A percentile compares a stretch with the other conserved stretches of the same genome.
Conservation (phyloP, 2,888 invertebrate species). For the Dryomyza anilis region DNA sequence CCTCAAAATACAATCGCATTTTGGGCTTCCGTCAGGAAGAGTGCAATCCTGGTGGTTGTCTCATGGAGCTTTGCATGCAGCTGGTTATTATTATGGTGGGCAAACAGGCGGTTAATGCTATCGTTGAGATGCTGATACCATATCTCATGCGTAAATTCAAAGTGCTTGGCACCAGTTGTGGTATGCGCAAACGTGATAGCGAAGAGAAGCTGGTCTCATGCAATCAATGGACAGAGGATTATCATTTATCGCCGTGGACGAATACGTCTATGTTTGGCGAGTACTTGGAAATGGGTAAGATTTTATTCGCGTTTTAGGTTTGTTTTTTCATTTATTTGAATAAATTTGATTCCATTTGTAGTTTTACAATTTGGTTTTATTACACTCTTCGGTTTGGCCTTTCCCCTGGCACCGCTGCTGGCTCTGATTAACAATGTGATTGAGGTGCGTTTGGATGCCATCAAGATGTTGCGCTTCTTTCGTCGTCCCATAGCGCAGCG, state of each 20-base stretch:
- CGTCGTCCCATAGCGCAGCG: slow-evolving; percentile 76
- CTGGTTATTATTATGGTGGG: slow-evolving; percentile 85
- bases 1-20: slow-evolving; percentile 75
- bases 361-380: slow-evolving; percentile 87
- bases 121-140: slow-evolving; percentile 79
- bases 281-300: slow-evolving; percentile 83
- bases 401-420: slow-evolving; percentile 82
- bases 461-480: slow-evolving; percentile 77
- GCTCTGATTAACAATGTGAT: slow-evolving; percentile 82
- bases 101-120: slow-evolving; percentile 79
- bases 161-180: slow-evolving; percentile 61
- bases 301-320: neutral
- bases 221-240: slow-evolving; percentile 79
- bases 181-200: slow-evolving; percentile 57
- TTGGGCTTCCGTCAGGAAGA: slow-evolving; percentile 75
- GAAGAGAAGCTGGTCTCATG: slow-evolving; percentile 62
- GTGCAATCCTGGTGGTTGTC: slow-evolving; percentile 84
- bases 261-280: slow-evolving; percentile 77
- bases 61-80: slow-evolving; percentile 85
- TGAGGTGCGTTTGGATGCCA: slow-evolving; percentile 83
- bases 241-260: slow-evolving; percentile 68
- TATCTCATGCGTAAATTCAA: slow-evolving; percentile 63
- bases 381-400: slow-evolving; percentile 84
- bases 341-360: no score
- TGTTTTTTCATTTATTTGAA: no score